Conservation (phyloP, 2,113 vertebrate genomes). For the Vulpes lagopus region DNA sequence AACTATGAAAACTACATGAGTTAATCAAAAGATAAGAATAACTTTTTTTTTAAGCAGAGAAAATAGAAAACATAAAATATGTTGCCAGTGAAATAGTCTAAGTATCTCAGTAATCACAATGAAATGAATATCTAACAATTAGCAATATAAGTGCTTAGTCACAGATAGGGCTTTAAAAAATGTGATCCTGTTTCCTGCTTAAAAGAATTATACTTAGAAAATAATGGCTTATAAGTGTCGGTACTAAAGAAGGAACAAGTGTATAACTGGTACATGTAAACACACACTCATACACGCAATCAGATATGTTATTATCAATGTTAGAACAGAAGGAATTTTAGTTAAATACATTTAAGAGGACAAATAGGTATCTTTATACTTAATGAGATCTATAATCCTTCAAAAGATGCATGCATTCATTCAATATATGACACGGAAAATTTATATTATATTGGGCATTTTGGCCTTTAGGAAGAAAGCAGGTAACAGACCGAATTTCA, state of each 20-base stretch:
- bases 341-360: background rate
- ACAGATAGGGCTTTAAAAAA: background rate
- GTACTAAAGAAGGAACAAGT: background rate
- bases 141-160: background rate
- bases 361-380: background rate
- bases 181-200: background rate
- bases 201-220: background rate
- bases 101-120: background rate
- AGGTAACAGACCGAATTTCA: background rate
- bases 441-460: background rate
- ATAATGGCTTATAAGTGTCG: background rate
- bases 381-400: background rate
- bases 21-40: constrained; percentile 5
- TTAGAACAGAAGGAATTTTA: background rate
- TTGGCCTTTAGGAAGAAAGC: background rate
- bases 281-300: background rate
- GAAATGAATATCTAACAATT: background rate
- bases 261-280: background rate
- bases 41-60: background rate
- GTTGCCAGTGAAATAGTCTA: background rate
- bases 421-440: background rate
- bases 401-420: background rate
- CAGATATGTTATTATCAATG: background rate
- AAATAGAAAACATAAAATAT: background rate
- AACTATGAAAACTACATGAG: background rate